phyloP scores from a whole-genome alignment of 2,113 vertebrate genomes.

The Carollia perspicillata region DNA sequence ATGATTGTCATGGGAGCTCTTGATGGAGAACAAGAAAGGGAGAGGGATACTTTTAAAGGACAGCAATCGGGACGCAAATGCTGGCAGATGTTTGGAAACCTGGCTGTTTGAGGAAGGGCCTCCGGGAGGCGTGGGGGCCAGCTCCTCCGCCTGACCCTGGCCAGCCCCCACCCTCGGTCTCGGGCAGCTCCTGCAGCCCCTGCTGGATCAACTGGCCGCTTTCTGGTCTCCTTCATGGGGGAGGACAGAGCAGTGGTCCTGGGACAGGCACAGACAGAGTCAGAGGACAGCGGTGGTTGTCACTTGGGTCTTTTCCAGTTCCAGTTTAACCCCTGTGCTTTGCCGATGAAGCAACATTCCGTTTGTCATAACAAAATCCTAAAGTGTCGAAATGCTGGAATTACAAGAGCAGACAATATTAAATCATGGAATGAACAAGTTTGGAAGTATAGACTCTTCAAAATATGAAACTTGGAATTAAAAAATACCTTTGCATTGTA shows the following conservation, averaged over 20 bases:
- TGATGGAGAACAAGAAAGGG: constrained; percentile 83
- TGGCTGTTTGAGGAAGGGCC: constrained; percentile 67
- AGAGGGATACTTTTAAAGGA: constrained; percentile 86
- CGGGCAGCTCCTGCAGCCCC: not conserved
- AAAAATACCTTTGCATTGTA: not conserved
- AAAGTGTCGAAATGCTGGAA: not conserved
- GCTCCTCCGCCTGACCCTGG: not conserved
- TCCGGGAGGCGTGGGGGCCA: not conserved
- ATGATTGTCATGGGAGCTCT: constrained; percentile 89
- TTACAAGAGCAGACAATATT: not conserved
- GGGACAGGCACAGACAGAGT: not conserved
- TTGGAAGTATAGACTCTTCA: not conserved
- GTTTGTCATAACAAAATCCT: constrained; percentile 29
- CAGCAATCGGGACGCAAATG: constrained; percentile 88
- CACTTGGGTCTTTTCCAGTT: not conserved
- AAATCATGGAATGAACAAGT: not conserved
- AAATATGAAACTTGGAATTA: not conserved
- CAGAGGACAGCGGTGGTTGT: not conserved
- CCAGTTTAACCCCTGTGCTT: not conserved
- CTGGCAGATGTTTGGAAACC: constrained; percentile 87
- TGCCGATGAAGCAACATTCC: not conserved
- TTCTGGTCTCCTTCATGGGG: not conserved
- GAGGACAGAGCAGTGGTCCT: not conserved
- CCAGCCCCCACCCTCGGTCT: not conserved
- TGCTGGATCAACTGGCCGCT: not conserved